phyloP scores from a whole-genome alignment of 2,888 invertebrate species.

The Hoplodrina ambigua region DNA sequence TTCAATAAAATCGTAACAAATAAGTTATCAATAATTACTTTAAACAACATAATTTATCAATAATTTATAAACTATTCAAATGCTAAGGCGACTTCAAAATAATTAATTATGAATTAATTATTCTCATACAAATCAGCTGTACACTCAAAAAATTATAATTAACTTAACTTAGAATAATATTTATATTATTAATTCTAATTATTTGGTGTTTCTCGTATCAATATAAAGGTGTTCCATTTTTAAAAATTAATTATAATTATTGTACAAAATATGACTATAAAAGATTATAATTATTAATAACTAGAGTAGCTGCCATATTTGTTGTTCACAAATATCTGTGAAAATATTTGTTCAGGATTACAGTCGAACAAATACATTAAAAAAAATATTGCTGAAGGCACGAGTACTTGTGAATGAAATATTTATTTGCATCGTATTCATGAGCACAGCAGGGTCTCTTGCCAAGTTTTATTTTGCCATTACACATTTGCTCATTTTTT shows the following conservation, averaged over 20 bases:
- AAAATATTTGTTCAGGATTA: neutral
- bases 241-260: constrained; percentile 13
- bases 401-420: constrained; percentile 12
- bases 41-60: constrained; percentile 52
- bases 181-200: constrained; percentile 55
- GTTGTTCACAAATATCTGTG: constrained; percentile 3
- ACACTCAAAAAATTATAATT: constrained; percentile 33
- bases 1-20: constrained; percentile 69
- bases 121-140: constrained; percentile 47
- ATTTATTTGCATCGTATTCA: constrained; percentile 25
- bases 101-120: constrained; percentile 49
- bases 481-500: neutral
- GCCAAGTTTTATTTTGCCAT: neutral
- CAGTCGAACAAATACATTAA: constrained; percentile 1
- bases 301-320: neutral
- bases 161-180: constrained; percentile 38
- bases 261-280: constrained; percentile 25
- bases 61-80: constrained; percentile 65
- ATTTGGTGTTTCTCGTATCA: constrained; percentile 61
- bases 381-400: neutral
- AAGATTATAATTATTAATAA: neutral
- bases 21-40: constrained; percentile 64
- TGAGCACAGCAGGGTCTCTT: neutral
- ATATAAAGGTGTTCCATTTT: constrained; percentile 30
- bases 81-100: constrained; percentile 65